Base-by-base conservation (phyloP, 92 coral and sea anemone genomes). In the Chrysogorgia sp. region DNA sequence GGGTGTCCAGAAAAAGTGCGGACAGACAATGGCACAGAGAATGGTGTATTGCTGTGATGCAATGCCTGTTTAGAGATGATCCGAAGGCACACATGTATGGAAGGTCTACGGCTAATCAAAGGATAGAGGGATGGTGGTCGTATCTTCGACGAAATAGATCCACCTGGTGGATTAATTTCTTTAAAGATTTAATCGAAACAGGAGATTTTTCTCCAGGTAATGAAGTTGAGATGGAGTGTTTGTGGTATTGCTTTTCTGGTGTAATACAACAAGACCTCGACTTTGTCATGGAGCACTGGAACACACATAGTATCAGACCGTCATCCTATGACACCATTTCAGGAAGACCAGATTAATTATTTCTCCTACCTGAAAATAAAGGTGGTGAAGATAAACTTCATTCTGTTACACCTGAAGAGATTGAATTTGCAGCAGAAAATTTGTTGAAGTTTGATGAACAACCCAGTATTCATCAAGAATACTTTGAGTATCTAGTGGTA, bases 1-100 rank as follows among this genome's bases (percentile, higher is more conserved):
- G 67, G 37, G 21, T 61, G 67, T 29, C 67, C 67, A 19, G 67
- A 61, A 28, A 61, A 61, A 61, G 67, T 61, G 8, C 21, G 35
- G 40, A 61, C 67, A 61, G 67, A 61, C 67, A 61, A 61, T 61
- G 67, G 67, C 35, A 61, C 67, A 19, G 67, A 61, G 29, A 61
- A 61, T 61, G 67, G 67, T 2, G 29, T 2, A 61, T 61, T 25
- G 67, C 37, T 25, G 67, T 61, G 40, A 61, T 61, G 67, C 67
- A 61, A 29, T 61, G 67, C 67, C 29, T 19, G 5, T 28, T 61
- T 33, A 22, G 67, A 31, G 67, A 61, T 61, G 67, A 61, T 33
- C 19, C 2, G 1, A 31, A 31, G 14, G 37, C 35, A 14, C 67
- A 61, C 35, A 61, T 19, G 14, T 61, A 61, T 61, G 67, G 67